Percentiles rank a stretch among this genome's conserved stretches.
phyloP scores from a whole-genome alignment of 2,888 invertebrate genomes.

The Microchrysa polita region DNA sequence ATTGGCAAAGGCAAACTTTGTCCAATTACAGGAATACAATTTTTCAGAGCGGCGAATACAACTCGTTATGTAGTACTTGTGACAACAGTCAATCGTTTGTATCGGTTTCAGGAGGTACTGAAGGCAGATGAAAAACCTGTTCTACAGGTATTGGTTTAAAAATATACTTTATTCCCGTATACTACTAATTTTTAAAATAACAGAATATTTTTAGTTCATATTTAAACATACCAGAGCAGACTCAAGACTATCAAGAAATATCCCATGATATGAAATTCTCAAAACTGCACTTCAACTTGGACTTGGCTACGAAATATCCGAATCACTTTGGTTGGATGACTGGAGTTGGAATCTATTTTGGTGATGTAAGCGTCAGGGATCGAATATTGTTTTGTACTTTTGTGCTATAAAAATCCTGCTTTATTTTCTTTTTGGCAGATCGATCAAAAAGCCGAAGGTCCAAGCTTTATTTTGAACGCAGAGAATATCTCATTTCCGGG shows the following conservation, averaged over 20 bases:
- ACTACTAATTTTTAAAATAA: constrained; percentile 62
- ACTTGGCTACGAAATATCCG: constrained; percentile 73
- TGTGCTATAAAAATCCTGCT: no score
- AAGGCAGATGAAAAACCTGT: constrained; percentile 82
- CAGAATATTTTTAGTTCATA: constrained; percentile 83
- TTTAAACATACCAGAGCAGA: constrained; percentile 73
- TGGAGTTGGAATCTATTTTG: constrained; percentile 82
- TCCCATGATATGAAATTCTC: constrained; percentile 80
- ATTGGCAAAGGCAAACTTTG: constrained; percentile 80
- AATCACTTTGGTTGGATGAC: constrained; percentile 89
- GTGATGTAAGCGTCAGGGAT: constrained; percentile 69
- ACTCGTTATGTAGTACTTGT: constrained; percentile 84
- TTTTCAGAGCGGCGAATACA: constrained; percentile 76
- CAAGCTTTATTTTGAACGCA: constrained; percentile 50
- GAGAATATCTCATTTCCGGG: constrained; percentile 49
- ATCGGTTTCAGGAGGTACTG: constrained; percentile 85
- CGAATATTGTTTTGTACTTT: neutral
- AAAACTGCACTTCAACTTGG: constrained; percentile 79
- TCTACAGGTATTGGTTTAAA: constrained; percentile 53
- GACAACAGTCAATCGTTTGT: constrained; percentile 84
- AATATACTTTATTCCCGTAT: neutral
- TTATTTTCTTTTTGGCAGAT: constrained; percentile 46
- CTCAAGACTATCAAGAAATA: constrained; percentile 73
- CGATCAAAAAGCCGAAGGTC: constrained; percentile 50
- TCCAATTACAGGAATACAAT: constrained; percentile 88